phyloP scores from a whole-genome alignment of 2,113 vertebrate genomes.

The Solenodon paradoxus region DNA sequence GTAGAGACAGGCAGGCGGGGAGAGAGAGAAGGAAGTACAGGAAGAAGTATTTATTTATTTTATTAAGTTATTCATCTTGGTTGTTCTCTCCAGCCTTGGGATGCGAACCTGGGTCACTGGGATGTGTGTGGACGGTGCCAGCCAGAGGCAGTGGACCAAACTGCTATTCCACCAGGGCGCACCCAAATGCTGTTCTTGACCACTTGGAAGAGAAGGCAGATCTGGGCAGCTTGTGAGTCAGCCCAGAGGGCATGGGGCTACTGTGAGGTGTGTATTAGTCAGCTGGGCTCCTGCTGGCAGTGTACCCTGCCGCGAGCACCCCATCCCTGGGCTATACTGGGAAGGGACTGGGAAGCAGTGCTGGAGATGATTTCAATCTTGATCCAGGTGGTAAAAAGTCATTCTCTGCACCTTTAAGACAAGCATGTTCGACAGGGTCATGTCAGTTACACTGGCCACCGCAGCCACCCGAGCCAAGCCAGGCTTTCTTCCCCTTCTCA shows the following conservation, averaged over 20 bases:
- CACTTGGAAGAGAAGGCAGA: background rate
- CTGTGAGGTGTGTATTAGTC: background rate
- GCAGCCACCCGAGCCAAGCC: background rate
- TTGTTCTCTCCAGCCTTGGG: too few species aligned
- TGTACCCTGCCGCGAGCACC: too few species aligned
- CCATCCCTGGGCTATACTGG: background rate
- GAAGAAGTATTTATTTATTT: too few species aligned
- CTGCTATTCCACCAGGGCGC: too few species aligned
- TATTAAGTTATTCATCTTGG: too few species aligned
- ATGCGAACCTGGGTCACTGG: too few species aligned
- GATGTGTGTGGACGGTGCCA: too few species aligned
- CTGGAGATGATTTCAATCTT: background rate
- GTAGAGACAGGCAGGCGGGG: too few species aligned
- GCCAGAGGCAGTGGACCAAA: too few species aligned
- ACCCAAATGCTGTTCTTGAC: too few species aligned
- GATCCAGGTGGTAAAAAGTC: background rate
- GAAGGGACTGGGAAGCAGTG: background rate
- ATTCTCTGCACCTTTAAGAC: background rate
- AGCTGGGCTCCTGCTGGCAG: background rate
- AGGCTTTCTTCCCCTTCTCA: background rate
- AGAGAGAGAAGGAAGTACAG: too few species aligned
- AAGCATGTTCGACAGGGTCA: background rate
- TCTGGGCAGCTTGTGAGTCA: background rate
- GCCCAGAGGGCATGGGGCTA: background rate
- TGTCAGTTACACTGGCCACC: too few species aligned